Evolutionary conservation across 2,888 invertebrate genomes (phyloP).

Genomic region (Tubulanus polymorphus): DNA sequence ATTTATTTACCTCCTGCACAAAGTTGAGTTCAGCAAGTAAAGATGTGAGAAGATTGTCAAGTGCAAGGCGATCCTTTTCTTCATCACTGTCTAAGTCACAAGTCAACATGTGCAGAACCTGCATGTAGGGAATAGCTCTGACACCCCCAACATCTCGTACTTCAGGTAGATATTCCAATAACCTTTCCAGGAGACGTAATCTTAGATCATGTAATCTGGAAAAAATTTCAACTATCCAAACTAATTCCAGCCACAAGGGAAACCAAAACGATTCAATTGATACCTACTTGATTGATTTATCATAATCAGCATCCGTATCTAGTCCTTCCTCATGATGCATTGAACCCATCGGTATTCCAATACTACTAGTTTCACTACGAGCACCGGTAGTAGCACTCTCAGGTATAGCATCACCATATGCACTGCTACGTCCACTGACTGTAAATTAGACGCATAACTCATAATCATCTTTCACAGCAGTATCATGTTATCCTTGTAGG

Average conservation of each 20-base stretch:
- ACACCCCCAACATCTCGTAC: slow-evolving; percentile 76
- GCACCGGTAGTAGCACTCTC: slow-evolving; percentile 57
- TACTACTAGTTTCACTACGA: slow-evolving; percentile 61
- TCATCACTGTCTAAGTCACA: slow-evolving; percentile 82
- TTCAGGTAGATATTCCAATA: slow-evolving; percentile 71
- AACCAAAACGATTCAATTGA: neutral
- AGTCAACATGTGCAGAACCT: slow-evolving; percentile 84
- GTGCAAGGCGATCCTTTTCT: slow-evolving; percentile 73
- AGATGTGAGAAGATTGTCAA: slow-evolving; percentile 71
- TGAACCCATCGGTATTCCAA: slow-evolving; percentile 55
- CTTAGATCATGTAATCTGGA: slow-evolving; percentile 55
- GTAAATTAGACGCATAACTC: slow-evolving; percentile 2
- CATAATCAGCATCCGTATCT: slow-evolving; percentile 32
- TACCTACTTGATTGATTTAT: slow-evolving; percentile 27
- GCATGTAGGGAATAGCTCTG: slow-evolving; percentile 84
- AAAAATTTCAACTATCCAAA: too few relatives aligned
- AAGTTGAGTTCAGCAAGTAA: slow-evolving; percentile 59
- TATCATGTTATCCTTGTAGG: neutral
- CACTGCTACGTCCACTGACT: slow-evolving; percentile 88
- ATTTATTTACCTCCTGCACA: too few relatives aligned
- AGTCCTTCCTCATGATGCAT: slow-evolving; percentile 32
- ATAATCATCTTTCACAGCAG: neutral
- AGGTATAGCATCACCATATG: slow-evolving; percentile 73
- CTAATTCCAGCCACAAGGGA: too few relatives aligned
- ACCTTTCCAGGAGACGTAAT: slow-evolving; percentile 37